Percentiles rank a stretch among this genome's conserved stretches.
phyloP scores from a whole-genome alignment of 2,113 vertebrate genomes.

The Callipepla squamata region DNA sequence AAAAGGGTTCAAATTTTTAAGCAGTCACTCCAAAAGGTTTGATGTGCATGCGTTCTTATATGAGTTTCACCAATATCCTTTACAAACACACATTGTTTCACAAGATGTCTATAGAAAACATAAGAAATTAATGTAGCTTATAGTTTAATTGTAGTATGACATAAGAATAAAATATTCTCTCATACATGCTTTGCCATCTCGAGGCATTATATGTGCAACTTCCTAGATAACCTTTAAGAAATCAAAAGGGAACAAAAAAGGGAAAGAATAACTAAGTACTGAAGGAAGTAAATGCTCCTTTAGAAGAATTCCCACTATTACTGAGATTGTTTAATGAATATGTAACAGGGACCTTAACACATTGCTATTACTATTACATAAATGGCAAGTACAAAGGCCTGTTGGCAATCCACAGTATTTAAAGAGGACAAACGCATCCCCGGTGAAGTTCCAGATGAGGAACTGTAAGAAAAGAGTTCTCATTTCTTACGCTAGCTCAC shows the following conservation, averaged over 20 bases:
- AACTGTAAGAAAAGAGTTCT: not conserved
- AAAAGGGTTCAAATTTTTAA: not conserved
- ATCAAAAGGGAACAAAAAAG: too few species aligned
- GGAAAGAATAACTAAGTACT: not conserved
- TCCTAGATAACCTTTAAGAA: not conserved
- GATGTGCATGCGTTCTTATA: not conserved
- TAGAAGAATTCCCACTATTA: not conserved
- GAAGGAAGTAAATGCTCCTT: not conserved
- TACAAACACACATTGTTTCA: not conserved
- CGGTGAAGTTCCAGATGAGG: not conserved
- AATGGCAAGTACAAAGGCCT: not conserved
- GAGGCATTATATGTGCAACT: fast-evolving
- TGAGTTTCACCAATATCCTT: not conserved
- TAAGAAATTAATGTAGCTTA: not conserved
- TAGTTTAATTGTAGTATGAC: not conserved
- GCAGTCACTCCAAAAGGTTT: not conserved
- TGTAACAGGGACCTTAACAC: fast-evolving
- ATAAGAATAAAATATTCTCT: not conserved
- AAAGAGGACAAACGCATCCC: not conserved
- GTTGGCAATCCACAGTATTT: not conserved
- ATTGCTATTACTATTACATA: not conserved
- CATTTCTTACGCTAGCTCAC: not conserved
- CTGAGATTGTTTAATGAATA: not conserved
- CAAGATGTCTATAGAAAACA: not conserved
- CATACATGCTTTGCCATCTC: not conserved